Evolutionary conservation across 2,888 invertebrate species (phyloP).

Genomic region (Molanna angustata): DNA sequence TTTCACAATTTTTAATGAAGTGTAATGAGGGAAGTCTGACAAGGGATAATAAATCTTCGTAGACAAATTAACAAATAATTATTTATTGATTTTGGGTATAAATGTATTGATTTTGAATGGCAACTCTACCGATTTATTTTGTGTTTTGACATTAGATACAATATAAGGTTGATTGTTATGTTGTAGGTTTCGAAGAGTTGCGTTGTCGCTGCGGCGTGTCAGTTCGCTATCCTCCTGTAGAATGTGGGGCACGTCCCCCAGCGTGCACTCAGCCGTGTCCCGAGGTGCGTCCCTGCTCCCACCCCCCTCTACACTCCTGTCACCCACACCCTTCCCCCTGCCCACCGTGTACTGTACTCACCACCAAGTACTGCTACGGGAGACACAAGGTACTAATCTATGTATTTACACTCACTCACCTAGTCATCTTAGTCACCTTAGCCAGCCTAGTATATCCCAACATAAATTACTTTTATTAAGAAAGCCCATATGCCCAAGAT

Average conservation of each 20-base stretch:
- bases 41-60: too few relatives aligned
- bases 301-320: conserved; percentile 82
- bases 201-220: conserved; percentile 87
- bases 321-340: conserved; percentile 65
- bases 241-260: conserved; percentile 88
- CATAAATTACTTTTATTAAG: not conserved
- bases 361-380: conserved; percentile 81
- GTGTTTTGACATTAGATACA: too few relatives aligned
- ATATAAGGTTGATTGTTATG: too few relatives aligned
- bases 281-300: conserved; percentile 73
- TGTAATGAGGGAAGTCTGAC: too few relatives aligned
- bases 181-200: conserved; percentile 77
- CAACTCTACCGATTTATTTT: too few relatives aligned
- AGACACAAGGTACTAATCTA: conserved; percentile 60
- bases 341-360: conserved; percentile 84
- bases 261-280: conserved; percentile 75
- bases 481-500: not conserved
- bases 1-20: too few relatives aligned
- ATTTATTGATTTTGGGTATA: too few relatives aligned
- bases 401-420: not conserved
- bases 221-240: conserved; percentile 85
- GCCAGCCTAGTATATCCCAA: not conserved
- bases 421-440: not conserved
- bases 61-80: too few relatives aligned
- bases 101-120: too few relatives aligned